A percentile compares a stretch with the other conserved stretches of the same genome.
These are phyloP conservation scores for Pedionomus torquatus DNA, from an alignment of 2,113 vertebrate species.

Conservation along the genomic window DNA sequence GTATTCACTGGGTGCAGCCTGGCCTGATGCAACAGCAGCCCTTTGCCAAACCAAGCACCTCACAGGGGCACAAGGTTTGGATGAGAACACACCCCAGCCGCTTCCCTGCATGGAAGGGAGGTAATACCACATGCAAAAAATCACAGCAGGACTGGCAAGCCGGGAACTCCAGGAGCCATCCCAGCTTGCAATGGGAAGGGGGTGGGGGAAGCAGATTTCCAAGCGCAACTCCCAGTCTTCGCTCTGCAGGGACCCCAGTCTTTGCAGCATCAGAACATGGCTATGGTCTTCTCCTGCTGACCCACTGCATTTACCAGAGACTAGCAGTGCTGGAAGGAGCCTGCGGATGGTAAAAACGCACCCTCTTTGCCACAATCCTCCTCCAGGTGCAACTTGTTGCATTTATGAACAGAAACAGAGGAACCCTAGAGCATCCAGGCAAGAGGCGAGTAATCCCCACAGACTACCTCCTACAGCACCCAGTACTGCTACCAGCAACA, in stretches of 20 bases:
- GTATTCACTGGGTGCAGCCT: neutral
- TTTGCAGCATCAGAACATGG: neutral
- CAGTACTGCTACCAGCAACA: neutral
- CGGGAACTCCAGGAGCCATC: neutral
- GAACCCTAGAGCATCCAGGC: neutral
- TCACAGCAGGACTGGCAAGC: neutral
- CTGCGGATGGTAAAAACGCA: neutral
- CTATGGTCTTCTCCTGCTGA: neutral
- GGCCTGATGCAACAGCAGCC: neutral
- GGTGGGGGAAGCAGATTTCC: no score
- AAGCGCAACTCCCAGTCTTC: rapidly evolving
- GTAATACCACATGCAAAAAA: neutral
- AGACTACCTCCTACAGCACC: neutral
- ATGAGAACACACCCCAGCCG: neutral
- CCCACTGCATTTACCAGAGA: neutral
- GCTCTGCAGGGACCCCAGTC: neutral
- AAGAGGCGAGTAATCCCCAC: rapidly evolving
- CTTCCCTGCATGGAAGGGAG: neutral
- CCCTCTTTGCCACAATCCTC: neutral
- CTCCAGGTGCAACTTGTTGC: rapidly evolving
- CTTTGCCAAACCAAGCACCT: conserved; percentile 36
- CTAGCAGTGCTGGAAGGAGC: neutral
- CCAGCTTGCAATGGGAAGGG: rapidly evolving
- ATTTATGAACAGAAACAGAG: neutral
- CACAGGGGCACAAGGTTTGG: neutral